Base-by-base conservation (phyloP, 2,888 invertebrate genomes). In the Notocelia uddmanniana region DNA sequence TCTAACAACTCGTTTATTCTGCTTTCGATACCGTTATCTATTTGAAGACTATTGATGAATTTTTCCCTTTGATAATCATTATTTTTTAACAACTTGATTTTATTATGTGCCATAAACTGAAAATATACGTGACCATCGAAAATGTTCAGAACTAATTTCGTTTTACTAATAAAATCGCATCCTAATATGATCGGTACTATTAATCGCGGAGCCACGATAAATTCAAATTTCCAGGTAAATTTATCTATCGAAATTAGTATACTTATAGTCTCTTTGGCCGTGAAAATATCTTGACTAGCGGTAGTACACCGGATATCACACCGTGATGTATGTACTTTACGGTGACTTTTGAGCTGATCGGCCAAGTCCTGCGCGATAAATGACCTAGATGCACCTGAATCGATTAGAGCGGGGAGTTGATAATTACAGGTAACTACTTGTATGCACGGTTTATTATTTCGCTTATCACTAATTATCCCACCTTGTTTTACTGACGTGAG, bases 221-320 rank as follows among this genome's bases (percentile, higher is more conserved):
- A 52, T 3, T 52, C 21, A 52, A 52, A 52, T 21, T 21, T 52
- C 52, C 52, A 52, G 3, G 52, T 52, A 52, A 52, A 52, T 19
- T 52, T 52, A 23, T 52, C 52, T 13, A 52, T 52, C 3, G 52
- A 52, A 13, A 52, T 62, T 15, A 64, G 21, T 21, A 54, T 0
- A 1, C 23, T 66, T 21, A 66, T 9, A 6, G 23, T 41, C 15
- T 55, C 23, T 5, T 15, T 55, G 1, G 66, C 66, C 13, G 8
- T 55, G 37, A 66, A 66, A 11, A 10, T 37, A 15, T 66, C 54
- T 26, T 23, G 54, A 10, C 18, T 10, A 1, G 55, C 55, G 15
- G 66, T 66, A 37, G 66, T 66, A 2, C 66, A 66, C 26, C 21
- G 19, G 8, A 55, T 21, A 45, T 66, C 9, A 19, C 55, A 66